Conservation (phyloP, 1,140 invertebrate species). For the Zeugodacus cucurbitae region DNA sequence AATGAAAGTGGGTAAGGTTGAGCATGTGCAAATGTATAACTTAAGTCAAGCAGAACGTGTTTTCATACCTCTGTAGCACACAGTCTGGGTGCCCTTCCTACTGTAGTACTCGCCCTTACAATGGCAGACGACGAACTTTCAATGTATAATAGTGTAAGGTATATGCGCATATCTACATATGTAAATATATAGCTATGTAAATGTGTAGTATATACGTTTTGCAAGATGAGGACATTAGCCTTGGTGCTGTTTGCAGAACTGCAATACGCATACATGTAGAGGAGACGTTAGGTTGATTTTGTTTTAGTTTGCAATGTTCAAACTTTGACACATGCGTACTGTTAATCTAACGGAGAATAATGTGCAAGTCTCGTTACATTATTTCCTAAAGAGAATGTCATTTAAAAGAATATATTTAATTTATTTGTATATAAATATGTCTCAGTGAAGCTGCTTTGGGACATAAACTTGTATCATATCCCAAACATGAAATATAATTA, state of each 20-base stretch:
- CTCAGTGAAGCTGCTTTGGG: too few species aligned
- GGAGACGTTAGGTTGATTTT: not conserved
- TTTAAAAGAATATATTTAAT: not conserved
- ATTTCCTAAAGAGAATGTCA: not conserved
- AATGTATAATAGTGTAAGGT: not conserved
- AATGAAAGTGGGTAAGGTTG: slow-evolving; percentile 15
- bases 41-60: not conserved
- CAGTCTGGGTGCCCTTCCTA: not conserved
- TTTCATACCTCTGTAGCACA: not conserved
- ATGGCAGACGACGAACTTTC: not conserved
- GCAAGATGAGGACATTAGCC: slow-evolving; percentile 1
- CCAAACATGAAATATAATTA: too few species aligned
- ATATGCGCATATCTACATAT: not conserved
- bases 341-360: not conserved
- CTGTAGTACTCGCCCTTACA: not conserved
- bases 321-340: not conserved
- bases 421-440: not conserved
- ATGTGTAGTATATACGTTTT: not conserved
- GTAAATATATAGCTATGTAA: not conserved
- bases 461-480: too few species aligned
- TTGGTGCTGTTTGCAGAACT: not conserved
- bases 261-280: not conserved
- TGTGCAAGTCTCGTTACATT: not conserved
- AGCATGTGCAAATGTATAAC: not conserved
- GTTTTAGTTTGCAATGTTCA: not conserved